Evolutionary conservation across 2,888 invertebrate species (phyloP).

Genomic region (Phaonia tiefii): DNA sequence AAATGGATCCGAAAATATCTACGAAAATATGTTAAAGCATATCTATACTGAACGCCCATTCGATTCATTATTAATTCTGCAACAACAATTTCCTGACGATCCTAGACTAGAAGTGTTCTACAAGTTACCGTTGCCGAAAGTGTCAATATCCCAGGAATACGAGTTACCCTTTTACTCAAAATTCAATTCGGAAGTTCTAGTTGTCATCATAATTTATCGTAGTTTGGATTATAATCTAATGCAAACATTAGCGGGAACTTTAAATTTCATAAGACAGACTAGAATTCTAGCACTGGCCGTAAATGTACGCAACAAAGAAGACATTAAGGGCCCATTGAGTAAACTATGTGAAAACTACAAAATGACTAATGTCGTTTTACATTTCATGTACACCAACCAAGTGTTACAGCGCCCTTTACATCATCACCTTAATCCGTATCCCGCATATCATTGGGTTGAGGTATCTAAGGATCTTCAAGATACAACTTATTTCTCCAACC

Average conservation of each 20-base stretch:
- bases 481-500: slow-evolving; percentile 13
- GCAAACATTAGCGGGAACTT: neutral
- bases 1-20: no score
- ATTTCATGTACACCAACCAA: neutral
- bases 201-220: no score
- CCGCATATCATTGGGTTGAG: slow-evolving; percentile 17
- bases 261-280: slow-evolving; percentile 39
- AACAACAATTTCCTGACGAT: no score
- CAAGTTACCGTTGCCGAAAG: neutral
- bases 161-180: neutral
- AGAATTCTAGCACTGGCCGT: slow-evolving; percentile 44
- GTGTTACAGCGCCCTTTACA: neutral
- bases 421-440: slow-evolving; percentile 31
- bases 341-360: neutral
- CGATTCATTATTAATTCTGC: no score
- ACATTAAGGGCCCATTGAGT: no score
- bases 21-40: no score
- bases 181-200: slow-evolving; percentile 11
- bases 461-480: neutral
- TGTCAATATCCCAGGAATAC: no score
- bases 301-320: no score
- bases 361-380: slow-evolving; percentile 17
- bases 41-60: no score
- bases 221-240: neutral
- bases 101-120: neutral